Evolutionary conservation across 2,113 vertebrate species (phyloP), one percentile per base, ranked within the genome.

Genomic region (Nothobranchius furzeri): DNA sequence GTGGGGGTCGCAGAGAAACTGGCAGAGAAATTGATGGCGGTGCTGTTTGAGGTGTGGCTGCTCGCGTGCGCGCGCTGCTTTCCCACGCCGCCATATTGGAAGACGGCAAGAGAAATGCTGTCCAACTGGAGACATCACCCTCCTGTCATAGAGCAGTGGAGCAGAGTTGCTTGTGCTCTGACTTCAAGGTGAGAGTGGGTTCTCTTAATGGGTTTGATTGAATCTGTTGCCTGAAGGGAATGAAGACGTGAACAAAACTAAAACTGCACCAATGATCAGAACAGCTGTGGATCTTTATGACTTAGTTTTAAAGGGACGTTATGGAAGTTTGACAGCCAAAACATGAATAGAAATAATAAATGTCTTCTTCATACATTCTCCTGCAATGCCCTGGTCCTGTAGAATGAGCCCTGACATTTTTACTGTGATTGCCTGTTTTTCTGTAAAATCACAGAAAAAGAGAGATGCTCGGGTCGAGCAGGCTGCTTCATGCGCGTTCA

Each of bases 121-220:
- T 96, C 95, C 70, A 98, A 98, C 87, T 98, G 96, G 96, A 92
- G 96, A 84, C 96, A 98, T 86, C 96, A 98, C 84, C 95, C 96
- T 4, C 96, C 96, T 36, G 96, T 98, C n/a, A 96, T 98, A 3
- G 96, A 98, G 79, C 96, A 98, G 87, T 98, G 96, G 96, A 98
- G 95, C 92, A 95, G 96, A 77, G 96, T 96, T 78, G 95, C 96
- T 80, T 96, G 95, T 83, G 96, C 96, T 13, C 94, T 98, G 11
- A 98, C 96, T 12, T 96, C 96, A 70, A 96, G 96, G 96, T 98
- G 83, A 64, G 76, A 57, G 13, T 43, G 12, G 1, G 45, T 20
- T 24, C 13, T 42, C 1, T 7, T 68, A 1, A 17, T 8, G 6
- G 2, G 7, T 40, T 40, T 40, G 37, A 40, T 40, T 40, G 9